phyloP scores from a whole-genome alignment of 1,140 invertebrate species.

The Pantala flavescens region DNA sequence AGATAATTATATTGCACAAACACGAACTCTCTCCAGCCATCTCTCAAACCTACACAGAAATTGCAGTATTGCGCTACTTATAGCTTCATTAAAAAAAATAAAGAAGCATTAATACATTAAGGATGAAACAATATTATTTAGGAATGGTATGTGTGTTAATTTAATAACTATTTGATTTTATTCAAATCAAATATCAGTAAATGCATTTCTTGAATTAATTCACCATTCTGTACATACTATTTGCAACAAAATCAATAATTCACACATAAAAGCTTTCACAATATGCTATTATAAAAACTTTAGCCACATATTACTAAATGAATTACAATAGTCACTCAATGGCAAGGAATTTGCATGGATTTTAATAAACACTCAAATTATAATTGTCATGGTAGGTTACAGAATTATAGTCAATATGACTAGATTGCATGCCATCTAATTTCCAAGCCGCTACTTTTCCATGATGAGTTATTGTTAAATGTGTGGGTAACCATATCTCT shows the following conservation, averaged over 20 bases:
- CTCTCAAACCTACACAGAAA: background rate
- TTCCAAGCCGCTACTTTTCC: background rate
- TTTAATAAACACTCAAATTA: background rate
- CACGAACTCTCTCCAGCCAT: background rate
- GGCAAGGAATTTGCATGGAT: background rate
- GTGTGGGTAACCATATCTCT: background rate
- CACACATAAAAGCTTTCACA: background rate
- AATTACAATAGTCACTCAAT: background rate
- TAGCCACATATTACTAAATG: background rate
- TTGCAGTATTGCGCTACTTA: background rate
- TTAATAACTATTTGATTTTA: too few species aligned
- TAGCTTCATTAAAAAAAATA: background rate
- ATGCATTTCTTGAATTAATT: too few species aligned
- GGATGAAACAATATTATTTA: too few species aligned
- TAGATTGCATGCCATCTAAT: background rate
- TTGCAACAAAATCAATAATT: too few species aligned
- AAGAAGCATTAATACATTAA: background rate
- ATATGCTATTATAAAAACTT: background rate
- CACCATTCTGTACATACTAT: too few species aligned
- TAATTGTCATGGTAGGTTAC: conserved; percentile 1
- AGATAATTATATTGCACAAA: background rate
- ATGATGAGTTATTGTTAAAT: background rate
- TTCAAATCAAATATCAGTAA: too few species aligned
- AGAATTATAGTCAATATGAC: conserved; percentile 5
- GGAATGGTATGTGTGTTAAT: too few species aligned